Conservation (phyloP, 2,888 invertebrate species). For the Dugesia japonica region DNA sequence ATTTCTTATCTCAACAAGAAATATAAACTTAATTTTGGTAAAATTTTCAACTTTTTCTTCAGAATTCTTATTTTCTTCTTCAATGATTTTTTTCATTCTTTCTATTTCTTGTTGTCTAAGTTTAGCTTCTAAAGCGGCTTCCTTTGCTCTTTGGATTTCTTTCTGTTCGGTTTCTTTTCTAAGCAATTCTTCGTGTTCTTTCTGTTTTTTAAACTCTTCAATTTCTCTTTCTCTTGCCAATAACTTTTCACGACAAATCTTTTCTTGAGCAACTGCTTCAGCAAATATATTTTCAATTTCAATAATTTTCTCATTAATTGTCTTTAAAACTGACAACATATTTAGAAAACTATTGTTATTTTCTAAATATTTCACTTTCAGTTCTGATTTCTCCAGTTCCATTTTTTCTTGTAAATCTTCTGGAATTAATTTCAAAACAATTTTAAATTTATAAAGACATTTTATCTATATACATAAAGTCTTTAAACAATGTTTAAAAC, state of each 20-base stretch:
- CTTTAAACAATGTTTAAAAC: neutral
- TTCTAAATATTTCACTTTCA: neutral
- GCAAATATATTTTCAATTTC: neutral
- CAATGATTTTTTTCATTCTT: neutral
- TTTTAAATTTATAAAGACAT: neutral
- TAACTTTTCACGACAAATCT: neutral
- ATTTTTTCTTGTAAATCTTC: neutral
- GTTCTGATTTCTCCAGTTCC: neutral
- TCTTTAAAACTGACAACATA: neutral
- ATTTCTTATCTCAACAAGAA: no score
- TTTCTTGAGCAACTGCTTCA: neutral
- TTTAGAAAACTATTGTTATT: neutral
- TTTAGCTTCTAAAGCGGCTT: conserved; percentile 5
- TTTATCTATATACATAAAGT: neutral
- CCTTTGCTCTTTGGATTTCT: neutral
- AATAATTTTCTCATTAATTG: neutral
- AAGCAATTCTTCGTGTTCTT: neutral
- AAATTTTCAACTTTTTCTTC: neutral
- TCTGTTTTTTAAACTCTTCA: neutral
- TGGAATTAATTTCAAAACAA: neutral
- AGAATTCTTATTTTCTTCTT: neutral
- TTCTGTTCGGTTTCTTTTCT: neutral
- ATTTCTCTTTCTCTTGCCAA: neutral
- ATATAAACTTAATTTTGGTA: neutral
- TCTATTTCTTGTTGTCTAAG: neutral